Evolutionary conservation across 2,113 vertebrate species (phyloP), one percentile per base, ranked within the genome.

Genomic region (Typhlomys cinereus): DNA sequence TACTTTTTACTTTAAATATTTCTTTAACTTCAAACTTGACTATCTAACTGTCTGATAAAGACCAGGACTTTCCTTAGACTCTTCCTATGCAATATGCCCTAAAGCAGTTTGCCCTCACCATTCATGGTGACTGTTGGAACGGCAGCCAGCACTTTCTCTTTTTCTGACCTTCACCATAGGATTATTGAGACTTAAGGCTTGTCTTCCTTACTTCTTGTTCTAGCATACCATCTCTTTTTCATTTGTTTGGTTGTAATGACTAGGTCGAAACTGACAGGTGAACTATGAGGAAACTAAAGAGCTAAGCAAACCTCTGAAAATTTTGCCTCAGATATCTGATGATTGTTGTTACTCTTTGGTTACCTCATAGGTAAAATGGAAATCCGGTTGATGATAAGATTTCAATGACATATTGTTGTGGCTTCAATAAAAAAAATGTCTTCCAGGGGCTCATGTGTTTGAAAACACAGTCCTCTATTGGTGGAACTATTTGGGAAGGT

Each of bases 41-140:
- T 39, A 1, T 41, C 7, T 31, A n/a, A 46, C 39, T 80, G 2
- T 59, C 44, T 71, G 36, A 50, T 20, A 87, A 61, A 27, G 21
- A 39, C 67, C 21, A 4, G 0, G 11, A 31, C n/a, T 86, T 57
- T 61, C 41, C 23, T 84, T 21, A 66, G 6, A 41, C 12, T 71
- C 34, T 50, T 81, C 34, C 13, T 1, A 7, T 18, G 36, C 5
- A 48, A 27, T 17, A 7, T 3, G 0, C 4, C 12, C 54, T 11
- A 41, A 23, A 21, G 59, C 3, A 18, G 14, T 44, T 54, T 84
- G 14, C 46, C 4, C 20, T 15, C n/a, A 12, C 62, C 8, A 7
- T 62, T 71, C 36, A 48, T 2, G 31, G 46, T 46, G 34, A 44
- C 12, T 20, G 15, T 57, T 66, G 4, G 14, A 15, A 27, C 7